Evolutionary conservation across 1,140 invertebrate species (phyloP).

Genomic region (Cyphomyrmex costatus): DNA sequence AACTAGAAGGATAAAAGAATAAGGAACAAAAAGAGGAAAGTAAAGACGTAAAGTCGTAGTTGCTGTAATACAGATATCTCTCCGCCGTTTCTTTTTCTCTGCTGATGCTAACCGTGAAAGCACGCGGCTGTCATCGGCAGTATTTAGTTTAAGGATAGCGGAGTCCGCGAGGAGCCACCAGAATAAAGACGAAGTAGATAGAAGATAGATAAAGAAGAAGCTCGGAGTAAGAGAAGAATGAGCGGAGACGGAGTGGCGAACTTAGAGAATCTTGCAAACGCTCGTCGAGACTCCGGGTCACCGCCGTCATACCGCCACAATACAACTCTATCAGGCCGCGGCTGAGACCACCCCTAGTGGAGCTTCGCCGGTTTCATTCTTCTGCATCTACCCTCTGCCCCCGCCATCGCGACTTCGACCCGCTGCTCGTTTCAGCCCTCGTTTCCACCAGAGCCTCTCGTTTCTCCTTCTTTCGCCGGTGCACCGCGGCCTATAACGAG

Average conservation of each 20-base stretch:
- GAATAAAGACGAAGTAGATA: constrained; percentile 71
- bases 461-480: constrained; percentile 65
- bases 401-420: constrained; percentile 65
- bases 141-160: constrained; percentile 78
- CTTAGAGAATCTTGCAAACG: constrained; percentile 76
- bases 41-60: not conserved
- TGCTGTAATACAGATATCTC: constrained; percentile 19
- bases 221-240: not conserved
- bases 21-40: not conserved
- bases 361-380: constrained; percentile 48
- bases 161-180: constrained; percentile 20
- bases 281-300: constrained; percentile 81
- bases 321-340: constrained; percentile 78
- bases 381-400: constrained; percentile 22
- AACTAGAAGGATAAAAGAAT: not conserved
- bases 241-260: constrained; percentile 53
- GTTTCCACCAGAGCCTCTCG: constrained; percentile 67
- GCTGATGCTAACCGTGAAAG: constrained; percentile 54
- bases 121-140: constrained; percentile 79
- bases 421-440: constrained; percentile 79
- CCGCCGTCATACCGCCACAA: constrained; percentile 80
- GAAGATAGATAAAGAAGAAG: constrained; percentile 58
- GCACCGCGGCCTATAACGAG: constrained; percentile 73
- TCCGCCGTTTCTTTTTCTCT: constrained; percentile 51
- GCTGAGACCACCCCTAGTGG: constrained; percentile 42